Evolutionary conservation across 1,140 invertebrate genomes (phyloP), one percentile per base, ranked within the genome.

Genomic region (Cheumatopsyche charites): DNA sequence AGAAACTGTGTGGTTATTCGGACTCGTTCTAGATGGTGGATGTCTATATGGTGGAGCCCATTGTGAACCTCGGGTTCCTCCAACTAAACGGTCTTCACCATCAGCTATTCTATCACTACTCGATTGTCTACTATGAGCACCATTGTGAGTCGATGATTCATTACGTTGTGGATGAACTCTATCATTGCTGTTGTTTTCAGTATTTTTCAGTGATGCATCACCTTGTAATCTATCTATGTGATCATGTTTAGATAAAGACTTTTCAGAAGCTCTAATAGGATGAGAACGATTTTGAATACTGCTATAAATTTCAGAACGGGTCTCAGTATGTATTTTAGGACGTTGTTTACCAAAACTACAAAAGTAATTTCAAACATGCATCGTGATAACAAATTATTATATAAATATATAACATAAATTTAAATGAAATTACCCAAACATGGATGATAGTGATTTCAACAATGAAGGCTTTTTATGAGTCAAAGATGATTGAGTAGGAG

Each of bases 311-410:
- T 82, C 81, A 6, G 76, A 71, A 52, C 78, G 78, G 9, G 81
- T 80, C 36, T 82, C 84, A 61, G 77, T 65, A 36, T 36, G 29
- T n/a, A 79, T 66, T 78, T 87, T 82, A 1, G 77, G 72, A 69
- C 90, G 83, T 76, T 92, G 90, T 79, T 92, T 92, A 15, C 91
- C 92, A 82, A 93, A 92, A 78, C 93, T 79, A 79, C 61, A 5
- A 72, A 72, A 45, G 74, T 81, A 84, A 55, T 83, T 82, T 45
- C 11, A 52, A 5, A 49, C 13, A n/a, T 11, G 13, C 26, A 67
- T n/a, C n/a, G n/a, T n/a, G 43, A 9, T 12, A 23, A 17, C 15
- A 66, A 66, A 42, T 66, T 9, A 63, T 6, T 2, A 21, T 62
- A 9, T 63, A 47, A 23, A 47, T 42, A 25, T 42, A 66, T 11